Conservation (phyloP, 2,113 vertebrate genomes). For the Sardina pilchardus region DNA sequence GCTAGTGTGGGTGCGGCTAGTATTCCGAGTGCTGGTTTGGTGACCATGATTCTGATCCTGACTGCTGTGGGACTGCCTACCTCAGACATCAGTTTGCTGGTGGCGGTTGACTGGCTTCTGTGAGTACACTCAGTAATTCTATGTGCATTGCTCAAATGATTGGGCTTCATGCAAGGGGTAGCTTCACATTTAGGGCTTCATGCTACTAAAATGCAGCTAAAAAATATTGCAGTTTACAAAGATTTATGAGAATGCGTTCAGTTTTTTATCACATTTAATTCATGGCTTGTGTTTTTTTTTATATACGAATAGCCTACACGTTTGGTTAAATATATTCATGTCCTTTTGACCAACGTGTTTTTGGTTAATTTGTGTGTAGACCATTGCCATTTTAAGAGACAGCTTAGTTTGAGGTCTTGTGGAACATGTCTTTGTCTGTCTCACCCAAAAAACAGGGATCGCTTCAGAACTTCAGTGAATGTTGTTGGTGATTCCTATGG, state of each 20-base stretch:
- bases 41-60: conserved; percentile 96
- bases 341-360: not conserved
- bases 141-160: not conserved
- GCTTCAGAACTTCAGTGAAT: conserved; percentile 97
- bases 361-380: not conserved
- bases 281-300: not conserved
- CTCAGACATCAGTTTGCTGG: conserved; percentile 93
- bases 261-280: not conserved
- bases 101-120: conserved; percentile 97
- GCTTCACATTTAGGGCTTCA: not conserved
- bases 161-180: not conserved
- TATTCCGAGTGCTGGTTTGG: conserved; percentile 92
- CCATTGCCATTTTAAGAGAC: not conserved
- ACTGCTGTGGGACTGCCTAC: conserved; percentile 95
- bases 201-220: not conserved
- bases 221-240: not conserved
- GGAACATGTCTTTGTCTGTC: conserved; percentile 3
- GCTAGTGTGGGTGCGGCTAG: conserved; percentile 95
- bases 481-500: conserved; percentile 97
- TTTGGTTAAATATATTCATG: not conserved
- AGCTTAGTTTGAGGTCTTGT: not conserved
- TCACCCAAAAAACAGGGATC: conserved; percentile 76
- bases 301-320: not conserved
- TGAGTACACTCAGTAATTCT: conserved; percentile 73
- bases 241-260: not conserved